These are phyloP conservation scores for Plecturocebus donacophilus DNA, from an alignment of 2,113 vertebrate genomes.

Conservation along the genomic window DNA sequence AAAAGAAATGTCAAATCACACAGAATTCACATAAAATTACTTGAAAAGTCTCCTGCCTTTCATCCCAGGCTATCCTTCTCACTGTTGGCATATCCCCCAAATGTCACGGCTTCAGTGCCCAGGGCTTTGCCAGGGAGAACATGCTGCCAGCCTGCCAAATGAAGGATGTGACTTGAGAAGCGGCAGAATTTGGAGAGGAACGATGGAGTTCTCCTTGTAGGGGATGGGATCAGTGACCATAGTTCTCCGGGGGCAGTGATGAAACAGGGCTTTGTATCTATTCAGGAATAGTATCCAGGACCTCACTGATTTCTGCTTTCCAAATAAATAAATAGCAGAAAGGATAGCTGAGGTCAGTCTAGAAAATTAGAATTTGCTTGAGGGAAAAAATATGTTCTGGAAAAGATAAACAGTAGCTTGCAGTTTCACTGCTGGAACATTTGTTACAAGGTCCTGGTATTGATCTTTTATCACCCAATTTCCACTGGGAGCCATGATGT, in stretches of 20 bases:
- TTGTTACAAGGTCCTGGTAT: conserved; percentile 4
- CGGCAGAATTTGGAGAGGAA: background rate
- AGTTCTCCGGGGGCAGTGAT: background rate
- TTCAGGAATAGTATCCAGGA: background rate
- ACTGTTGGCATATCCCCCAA: background rate
- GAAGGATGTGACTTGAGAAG: background rate
- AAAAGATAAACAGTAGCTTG: conserved; percentile 67
- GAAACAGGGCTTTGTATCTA: background rate
- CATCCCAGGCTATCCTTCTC: conserved; percentile 15
- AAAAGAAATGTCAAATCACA: conserved; percentile 10
- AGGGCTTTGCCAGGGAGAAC: background rate
- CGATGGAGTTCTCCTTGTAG: background rate
- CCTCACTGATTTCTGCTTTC: conserved; percentile 12
- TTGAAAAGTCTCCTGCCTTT: conserved; percentile 32
- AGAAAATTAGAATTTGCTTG: conserved; percentile 75
- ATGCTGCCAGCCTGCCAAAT: background rate
- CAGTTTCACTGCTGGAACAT: conserved; percentile 52
- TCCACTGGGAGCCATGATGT: conserved; percentile 46
- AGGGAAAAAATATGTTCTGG: conserved; percentile 48
- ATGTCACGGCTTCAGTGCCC: background rate
- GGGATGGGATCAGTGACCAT: rapidly evolving
- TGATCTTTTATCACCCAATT: conserved; percentile 68
- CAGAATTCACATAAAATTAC: conserved; percentile 10
- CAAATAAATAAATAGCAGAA: conserved; percentile 61
- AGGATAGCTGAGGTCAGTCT: conserved; percentile 57